Evolutionary conservation across 2,797 vertebrate genomes (phyloP), one percentile per base, ranked within the genome.

Genomic region (Acridotheres tristis): DNA sequence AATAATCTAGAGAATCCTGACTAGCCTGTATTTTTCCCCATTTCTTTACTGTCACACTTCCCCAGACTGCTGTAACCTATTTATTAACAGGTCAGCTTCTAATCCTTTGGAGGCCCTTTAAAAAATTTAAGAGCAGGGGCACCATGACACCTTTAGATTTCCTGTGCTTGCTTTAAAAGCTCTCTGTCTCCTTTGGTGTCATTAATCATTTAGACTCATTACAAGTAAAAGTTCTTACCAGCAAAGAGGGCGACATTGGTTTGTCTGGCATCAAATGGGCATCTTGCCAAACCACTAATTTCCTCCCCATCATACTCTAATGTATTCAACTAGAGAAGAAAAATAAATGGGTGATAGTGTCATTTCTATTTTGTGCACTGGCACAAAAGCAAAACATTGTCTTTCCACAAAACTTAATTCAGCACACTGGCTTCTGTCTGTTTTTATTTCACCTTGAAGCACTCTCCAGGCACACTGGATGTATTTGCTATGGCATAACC

Each of bases 161-260:
- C 66, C 38, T 84, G 78, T 85, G 66, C 78, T 82, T 72, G 84
- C 84, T 92, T 90, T 96, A 94, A 96, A 95, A 96, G 93, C 93
- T 84, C 71, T 90, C 89, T 81, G 89, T 81, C 84, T 93, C 85
- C 89, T 92, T 97, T 92, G 86, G 83, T 93, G 84, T 90, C 97
- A 98, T 98, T 96, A 96, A 97, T 98, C 97, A 97, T 95, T 96
- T 93, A 95, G 82, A 96, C 94, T 97, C 97, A 95, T 97, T 96
- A 97, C 78, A 93, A 93, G 78, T 89, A 95, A 88, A 96, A 90
- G 85, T 96, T 97, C 98, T 97, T 98, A 99, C 99, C 99, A 95
- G 99, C 99, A 95, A 99, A 99, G 86, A 99, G 99, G 96, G 99
- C 99, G 90, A 99, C 99, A n/a, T 99, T 99, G 98, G 99, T 99